phyloP scores from a whole-genome alignment of 2,113 vertebrate genomes.

The Cochlearius cochlearius region DNA sequence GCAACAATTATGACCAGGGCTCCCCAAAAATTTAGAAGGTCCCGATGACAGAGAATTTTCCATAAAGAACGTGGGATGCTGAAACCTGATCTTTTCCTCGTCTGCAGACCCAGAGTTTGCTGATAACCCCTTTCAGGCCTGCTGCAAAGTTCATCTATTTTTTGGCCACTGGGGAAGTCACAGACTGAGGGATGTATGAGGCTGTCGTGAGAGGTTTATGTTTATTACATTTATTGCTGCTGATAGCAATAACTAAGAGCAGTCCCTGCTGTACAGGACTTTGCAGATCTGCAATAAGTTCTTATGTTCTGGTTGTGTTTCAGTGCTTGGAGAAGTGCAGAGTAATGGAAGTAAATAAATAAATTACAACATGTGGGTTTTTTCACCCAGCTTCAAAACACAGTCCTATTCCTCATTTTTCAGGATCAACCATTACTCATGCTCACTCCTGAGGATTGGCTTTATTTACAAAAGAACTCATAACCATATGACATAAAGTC shows the following conservation, averaged over 20 bases:
- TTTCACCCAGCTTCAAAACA: conserved; percentile 17
- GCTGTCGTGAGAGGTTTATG: conserved; percentile 4
- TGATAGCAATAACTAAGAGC: conserved; percentile 44
- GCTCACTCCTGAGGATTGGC: background rate
- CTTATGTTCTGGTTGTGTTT: background rate
- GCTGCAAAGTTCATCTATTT: conserved; percentile 1
- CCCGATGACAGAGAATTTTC: background rate
- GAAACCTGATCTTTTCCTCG: background rate
- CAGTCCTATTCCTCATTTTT: background rate
- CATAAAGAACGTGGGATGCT: background rate
- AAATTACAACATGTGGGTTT: background rate
- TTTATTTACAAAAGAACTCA: conserved; percentile 42
- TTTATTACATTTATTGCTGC: conserved; percentile 51
- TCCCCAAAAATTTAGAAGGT: background rate
- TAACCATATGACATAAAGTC: background rate
- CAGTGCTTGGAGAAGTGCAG: conserved; percentile 7
- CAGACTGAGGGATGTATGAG: background rate
- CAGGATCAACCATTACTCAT: conserved; percentile 23
- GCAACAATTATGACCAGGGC: background rate
- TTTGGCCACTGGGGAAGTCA: background rate
- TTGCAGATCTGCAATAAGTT: conserved; percentile 45
- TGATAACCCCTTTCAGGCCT: background rate
- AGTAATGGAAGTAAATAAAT: conserved; percentile 46
- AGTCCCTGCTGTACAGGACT: conserved; percentile 12
- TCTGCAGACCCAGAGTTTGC: background rate